phyloP scores from a whole-genome alignment of 2,113 vertebrate species.

The Oceanodroma tethys region DNA sequence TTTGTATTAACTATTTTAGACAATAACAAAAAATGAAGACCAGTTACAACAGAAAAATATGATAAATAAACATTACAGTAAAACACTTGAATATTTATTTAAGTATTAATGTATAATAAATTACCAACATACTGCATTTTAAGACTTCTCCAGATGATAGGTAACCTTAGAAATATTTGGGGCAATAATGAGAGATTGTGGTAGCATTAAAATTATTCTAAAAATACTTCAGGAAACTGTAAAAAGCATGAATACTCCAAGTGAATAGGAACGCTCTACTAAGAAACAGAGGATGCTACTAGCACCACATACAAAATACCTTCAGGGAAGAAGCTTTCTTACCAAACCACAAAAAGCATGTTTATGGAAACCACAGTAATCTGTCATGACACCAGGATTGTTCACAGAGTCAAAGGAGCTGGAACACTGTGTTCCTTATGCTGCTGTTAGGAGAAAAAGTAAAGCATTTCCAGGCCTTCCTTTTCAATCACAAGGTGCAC shows the following conservation, averaged over 20 bases:
- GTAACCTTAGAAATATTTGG: background rate
- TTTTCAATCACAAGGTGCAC: background rate
- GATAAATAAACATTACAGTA: background rate
- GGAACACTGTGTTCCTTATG: conserved; percentile 34
- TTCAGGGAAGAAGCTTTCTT: conserved; percentile 11
- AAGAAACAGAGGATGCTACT: background rate
- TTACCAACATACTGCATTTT: background rate
- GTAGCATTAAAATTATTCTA: background rate
- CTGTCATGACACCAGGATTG: conserved; percentile 5
- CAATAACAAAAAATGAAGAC: background rate
- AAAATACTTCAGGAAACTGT: background rate
- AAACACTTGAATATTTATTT: conserved; percentile 19
- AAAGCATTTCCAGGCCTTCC: background rate
- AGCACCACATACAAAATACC: background rate
- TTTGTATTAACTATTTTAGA: background rate
- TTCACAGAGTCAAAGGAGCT: background rate
- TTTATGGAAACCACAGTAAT: conserved; percentile 36
- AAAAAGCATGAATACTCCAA: background rate
- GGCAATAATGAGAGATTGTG: background rate
- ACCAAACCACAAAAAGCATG: conserved; percentile 28
- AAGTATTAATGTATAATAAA: background rate
- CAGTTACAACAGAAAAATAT: background rate
- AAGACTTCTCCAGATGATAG: background rate
- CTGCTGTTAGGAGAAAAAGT: background rate
- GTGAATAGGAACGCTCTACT: background rate